Conservation (phyloP, 2,797 vertebrate genomes). For the Lates japonicus region DNA sequence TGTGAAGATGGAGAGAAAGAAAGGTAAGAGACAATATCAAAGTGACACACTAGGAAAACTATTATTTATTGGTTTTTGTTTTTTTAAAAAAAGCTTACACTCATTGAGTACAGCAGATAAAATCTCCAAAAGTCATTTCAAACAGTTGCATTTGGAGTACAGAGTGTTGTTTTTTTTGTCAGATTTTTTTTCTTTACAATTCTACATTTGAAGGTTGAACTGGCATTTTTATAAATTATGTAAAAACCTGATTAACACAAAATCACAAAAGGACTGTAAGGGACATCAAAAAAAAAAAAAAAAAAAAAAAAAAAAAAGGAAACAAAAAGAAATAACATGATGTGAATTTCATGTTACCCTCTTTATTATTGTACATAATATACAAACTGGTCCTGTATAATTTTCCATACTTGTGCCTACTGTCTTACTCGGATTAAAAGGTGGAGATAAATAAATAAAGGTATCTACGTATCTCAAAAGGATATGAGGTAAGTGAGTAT, state of each 20-base stretch:
- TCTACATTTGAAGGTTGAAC: slow-evolving; percentile 88
- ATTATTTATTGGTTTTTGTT: slow-evolving; percentile 96
- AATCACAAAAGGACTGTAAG: slow-evolving; percentile 82
- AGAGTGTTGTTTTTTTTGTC: slow-evolving; percentile 83
- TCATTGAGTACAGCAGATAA: slow-evolving; percentile 99
- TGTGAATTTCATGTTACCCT: slow-evolving; percentile 85
- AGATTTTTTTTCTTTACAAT: slow-evolving; percentile 84
- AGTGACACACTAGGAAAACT: slow-evolving; percentile 97
- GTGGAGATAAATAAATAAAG: slow-evolving; percentile 95
- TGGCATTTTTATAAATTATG: slow-evolving; percentile 89
- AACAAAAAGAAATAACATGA: slow-evolving; percentile 83
- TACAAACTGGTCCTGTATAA: slow-evolving; percentile 94
- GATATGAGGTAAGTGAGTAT: slow-evolving; percentile 87
- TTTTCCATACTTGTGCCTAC: slow-evolving; percentile 89
- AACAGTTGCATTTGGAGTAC: slow-evolving; percentile 88
- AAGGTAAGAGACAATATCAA: slow-evolving; percentile 63
- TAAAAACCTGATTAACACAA: slow-evolving; percentile 92
- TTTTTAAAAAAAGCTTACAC: slow-evolving; percentile 91
- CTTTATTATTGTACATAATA: slow-evolving; percentile 95
- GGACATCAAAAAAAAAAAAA: slow-evolving; percentile 87
- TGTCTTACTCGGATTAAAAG: slow-evolving; percentile 91
- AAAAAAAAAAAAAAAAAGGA: slow-evolving; percentile 80
- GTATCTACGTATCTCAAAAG: slow-evolving; percentile 89
- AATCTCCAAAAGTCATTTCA: slow-evolving; percentile 95
- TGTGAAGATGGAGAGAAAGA: slow-evolving; percentile 12